A percentile compares a stretch with the other conserved stretches of the same genome.
These are phyloP conservation scores for Lithosia quadra DNA, from an alignment of 2,888 invertebrate genomes.

Conservation along the genomic window DNA sequence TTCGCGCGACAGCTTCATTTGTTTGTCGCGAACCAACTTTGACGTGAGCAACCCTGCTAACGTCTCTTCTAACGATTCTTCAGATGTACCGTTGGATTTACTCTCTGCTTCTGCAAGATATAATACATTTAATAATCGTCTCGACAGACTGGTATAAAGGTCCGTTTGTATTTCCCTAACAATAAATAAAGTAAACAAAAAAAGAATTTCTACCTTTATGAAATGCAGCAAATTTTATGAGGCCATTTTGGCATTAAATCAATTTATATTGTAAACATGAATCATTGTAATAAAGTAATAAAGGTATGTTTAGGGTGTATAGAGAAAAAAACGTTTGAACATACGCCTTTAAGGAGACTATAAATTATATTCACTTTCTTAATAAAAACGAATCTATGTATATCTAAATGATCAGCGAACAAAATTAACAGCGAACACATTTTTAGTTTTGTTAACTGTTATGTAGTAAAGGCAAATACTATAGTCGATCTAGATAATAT, in stretches of 20 bases:
- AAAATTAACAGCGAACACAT: not conserved
- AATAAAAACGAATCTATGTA: no score
- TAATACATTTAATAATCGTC: not conserved
- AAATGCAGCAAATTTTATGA: not conserved
- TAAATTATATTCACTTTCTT: no score
- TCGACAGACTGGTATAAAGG: no score
- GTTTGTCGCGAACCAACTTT: slow-evolving; percentile 94
- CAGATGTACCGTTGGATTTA: slow-evolving; percentile 74
- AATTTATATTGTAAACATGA: no score
- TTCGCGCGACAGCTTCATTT: slow-evolving; percentile 94
- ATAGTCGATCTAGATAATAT: not conserved
- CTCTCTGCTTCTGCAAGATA: slow-evolving; percentile 54
- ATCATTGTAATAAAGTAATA: no score
- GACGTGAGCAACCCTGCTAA: slow-evolving; percentile 93
- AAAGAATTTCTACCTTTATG: no score
- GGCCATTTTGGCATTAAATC: not conserved
- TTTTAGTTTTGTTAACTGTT: not conserved
- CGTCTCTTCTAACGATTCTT: slow-evolving; percentile 91
- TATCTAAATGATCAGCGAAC: no score
- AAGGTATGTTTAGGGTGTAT: no score
- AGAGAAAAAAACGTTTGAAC: no score
- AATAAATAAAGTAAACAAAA: no score
- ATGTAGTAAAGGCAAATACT: slow-evolving; percentile 1
- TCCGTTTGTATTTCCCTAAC: no score
- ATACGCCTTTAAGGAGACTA: no score